Evolutionary conservation across 2,113 vertebrate species (phyloP).

Genomic region (Pterocles burchelli): DNA sequence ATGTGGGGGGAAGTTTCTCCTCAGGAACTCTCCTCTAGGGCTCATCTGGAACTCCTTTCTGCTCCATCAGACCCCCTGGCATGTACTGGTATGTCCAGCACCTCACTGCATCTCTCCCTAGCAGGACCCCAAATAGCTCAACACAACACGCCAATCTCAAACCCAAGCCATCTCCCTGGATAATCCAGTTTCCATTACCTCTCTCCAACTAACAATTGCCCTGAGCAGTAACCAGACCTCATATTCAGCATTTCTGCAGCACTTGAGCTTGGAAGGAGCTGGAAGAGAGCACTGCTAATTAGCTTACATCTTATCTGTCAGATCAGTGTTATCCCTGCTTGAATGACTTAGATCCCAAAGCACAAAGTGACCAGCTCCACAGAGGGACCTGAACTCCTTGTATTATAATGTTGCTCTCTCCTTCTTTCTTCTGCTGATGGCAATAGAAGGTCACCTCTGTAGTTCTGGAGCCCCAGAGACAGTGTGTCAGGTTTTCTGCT

Average conservation of each 20-base stretch:
- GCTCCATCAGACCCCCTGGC: neutral
- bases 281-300: neutral
- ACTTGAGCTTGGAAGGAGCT: neutral
- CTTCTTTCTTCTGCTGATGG: neutral
- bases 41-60: neutral
- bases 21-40: neutral
- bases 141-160: neutral
- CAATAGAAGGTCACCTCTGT: neutral
- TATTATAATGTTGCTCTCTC: neutral
- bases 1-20: neutral
- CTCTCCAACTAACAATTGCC: neutral
- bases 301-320: neutral
- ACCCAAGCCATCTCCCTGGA: neutral
- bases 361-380: neutral
- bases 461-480: neutral
- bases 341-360: neutral
- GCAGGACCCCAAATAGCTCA: neutral
- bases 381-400: neutral
- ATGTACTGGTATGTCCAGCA: neutral
- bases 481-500: neutral
- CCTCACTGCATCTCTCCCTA: neutral
- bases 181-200: neutral
- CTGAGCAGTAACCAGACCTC: neutral
- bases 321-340: neutral
- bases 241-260: neutral